Conservation (phyloP, 2,113 vertebrate species). For the Corythaixoides concolor region DNA sequence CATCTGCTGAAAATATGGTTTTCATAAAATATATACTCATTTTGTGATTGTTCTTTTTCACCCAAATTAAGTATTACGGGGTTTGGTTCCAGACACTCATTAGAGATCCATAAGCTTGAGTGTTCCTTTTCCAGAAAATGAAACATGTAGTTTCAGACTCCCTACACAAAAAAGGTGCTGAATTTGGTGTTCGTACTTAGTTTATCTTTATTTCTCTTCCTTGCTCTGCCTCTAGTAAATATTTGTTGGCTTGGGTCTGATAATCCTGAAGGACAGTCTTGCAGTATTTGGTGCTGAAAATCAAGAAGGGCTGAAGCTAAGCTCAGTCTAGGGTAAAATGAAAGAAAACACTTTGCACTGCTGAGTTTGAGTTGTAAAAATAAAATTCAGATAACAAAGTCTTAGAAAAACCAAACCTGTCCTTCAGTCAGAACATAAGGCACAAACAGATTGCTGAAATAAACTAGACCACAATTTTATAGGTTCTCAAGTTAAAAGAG, state of each 20-base stretch:
- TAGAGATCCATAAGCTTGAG: background rate
- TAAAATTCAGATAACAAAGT: background rate
- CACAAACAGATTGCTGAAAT: constrained; percentile 29
- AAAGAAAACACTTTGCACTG: background rate
- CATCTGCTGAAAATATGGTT: background rate
- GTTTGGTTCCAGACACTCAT: background rate
- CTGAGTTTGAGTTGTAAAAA: background rate
- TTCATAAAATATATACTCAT: background rate
- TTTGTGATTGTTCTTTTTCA: background rate
- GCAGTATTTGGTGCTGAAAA: background rate
- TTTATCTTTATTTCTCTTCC: background rate
- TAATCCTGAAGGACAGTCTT: background rate
- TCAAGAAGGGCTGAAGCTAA: background rate
- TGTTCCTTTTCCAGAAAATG: background rate
- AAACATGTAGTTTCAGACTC: background rate
- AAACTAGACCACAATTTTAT: background rate
- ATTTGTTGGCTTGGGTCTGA: background rate
- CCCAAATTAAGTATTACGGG: accelerated
- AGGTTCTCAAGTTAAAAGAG: constrained; percentile 28
- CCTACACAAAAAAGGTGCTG: background rate
- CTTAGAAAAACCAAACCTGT: background rate
- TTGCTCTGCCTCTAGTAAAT: background rate
- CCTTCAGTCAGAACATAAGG: background rate
- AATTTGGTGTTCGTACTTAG: background rate
- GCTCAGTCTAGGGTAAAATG: background rate